These are phyloP conservation scores for Drosophila paranaensis DNA, from an alignment of 2,888 invertebrate species.

Conservation along the genomic window DNA sequence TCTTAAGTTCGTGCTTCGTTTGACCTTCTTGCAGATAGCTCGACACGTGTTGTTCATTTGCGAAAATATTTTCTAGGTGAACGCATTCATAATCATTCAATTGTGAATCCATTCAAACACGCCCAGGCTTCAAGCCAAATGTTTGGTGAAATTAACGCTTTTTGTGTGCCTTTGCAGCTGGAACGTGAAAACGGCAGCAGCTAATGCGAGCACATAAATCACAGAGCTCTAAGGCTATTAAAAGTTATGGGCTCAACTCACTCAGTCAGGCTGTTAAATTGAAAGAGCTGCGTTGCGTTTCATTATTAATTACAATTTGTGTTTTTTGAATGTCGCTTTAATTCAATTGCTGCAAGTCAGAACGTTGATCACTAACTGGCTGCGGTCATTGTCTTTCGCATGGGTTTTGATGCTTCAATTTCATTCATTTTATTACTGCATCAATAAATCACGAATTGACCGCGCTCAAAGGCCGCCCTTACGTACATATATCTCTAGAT, in stretches of 20 bases:
- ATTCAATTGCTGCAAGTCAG: constrained; percentile 62
- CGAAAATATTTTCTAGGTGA: constrained; percentile 26
- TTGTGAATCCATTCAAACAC: constrained; percentile 7
- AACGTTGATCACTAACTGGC: constrained; percentile 21
- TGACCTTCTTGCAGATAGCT: constrained; percentile 59
- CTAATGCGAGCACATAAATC: constrained; percentile 61
- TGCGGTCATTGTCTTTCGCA: constrained; percentile 29
- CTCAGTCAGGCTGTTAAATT: constrained; percentile 41
- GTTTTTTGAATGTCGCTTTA: constrained; percentile 52
- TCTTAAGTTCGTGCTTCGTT: constrained; percentile 43
- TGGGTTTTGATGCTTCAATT: constrained; percentile 17
- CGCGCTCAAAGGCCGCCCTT: constrained; percentile 29
- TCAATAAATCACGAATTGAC: constrained; percentile 72
- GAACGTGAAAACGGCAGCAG: constrained; percentile 31
- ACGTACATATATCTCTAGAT: not conserved
- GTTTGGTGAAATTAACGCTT: constrained; percentile 25
- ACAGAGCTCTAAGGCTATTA: constrained; percentile 41
- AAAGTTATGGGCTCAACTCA: constrained; percentile 33
- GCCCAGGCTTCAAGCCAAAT: constrained; percentile 16
- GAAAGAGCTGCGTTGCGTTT: constrained; percentile 57
- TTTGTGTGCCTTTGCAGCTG: constrained; percentile 13
- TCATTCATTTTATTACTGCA: constrained; percentile 54
- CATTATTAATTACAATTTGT: constrained; percentile 16
- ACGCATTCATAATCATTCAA: not conserved
- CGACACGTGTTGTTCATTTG: constrained; percentile 65